phyloP scores from a whole-genome alignment of 1,140 invertebrate genomes.

The Bombus vancouverensis region DNA sequence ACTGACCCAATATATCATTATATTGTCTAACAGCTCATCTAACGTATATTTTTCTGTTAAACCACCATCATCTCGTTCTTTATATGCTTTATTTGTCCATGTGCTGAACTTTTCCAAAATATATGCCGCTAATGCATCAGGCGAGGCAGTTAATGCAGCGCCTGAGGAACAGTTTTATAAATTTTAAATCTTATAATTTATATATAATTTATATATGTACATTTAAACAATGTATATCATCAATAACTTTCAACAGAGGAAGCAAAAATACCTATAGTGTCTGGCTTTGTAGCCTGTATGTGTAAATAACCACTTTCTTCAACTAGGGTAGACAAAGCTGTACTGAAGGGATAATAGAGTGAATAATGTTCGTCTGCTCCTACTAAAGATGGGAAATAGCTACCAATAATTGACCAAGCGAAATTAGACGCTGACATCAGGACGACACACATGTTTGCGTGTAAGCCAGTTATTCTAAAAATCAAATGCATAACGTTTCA shows the following conservation, averaged over 20 bases:
- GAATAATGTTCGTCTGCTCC: constrained; percentile 83
- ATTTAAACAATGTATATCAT: neutral
- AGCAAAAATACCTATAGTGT: constrained; percentile 89
- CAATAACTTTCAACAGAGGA: constrained; percentile 5
- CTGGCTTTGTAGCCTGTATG: constrained; percentile 94
- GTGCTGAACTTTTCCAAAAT: constrained; percentile 94
- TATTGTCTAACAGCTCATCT: constrained; percentile 92
- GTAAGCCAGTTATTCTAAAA: constrained; percentile 82
- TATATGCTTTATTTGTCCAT: constrained; percentile 87
- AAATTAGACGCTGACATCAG: constrained; percentile 32
- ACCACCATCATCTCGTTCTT: constrained; percentile 87
- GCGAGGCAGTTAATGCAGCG: constrained; percentile 87
- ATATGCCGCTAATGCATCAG: constrained; percentile 90
- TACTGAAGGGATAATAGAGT: constrained; percentile 85
- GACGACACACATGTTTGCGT: constrained; percentile 85
- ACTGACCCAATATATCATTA: constrained; percentile 94
- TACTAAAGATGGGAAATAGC: constrained; percentile 84
- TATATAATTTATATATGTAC: neutral
- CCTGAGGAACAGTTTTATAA: constrained; percentile 55
- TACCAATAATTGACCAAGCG: constrained; percentile 83
- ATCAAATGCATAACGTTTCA: neutral
- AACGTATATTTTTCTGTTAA: constrained; percentile 85
- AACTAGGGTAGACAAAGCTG: constrained; percentile 82
- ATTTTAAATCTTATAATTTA: neutral
- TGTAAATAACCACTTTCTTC: constrained; percentile 92